Conservation (phyloP, 2,888 invertebrate species). For the Lymantria dispar region DNA sequence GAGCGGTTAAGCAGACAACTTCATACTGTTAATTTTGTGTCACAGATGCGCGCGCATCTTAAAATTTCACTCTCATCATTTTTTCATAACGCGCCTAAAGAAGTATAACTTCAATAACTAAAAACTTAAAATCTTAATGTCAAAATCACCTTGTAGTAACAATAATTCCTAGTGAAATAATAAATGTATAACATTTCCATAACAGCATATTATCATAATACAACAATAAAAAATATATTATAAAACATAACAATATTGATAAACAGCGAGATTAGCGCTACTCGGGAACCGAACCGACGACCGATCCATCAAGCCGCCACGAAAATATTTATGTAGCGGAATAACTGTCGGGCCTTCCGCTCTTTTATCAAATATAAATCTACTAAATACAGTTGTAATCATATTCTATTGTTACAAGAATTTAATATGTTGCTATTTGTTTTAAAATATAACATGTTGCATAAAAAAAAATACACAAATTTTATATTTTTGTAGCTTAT, state of each 20-base stretch:
- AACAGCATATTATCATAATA: constrained; percentile 8
- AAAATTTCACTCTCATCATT: too few relatives aligned
- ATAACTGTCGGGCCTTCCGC: constrained; percentile 50
- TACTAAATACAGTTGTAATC: constrained; percentile 39
- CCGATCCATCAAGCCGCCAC: constrained; percentile 67
- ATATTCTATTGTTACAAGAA: constrained; percentile 36
- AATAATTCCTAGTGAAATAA: constrained; percentile 1
- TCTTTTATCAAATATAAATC: constrained; percentile 44
- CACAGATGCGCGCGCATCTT: too few relatives aligned
- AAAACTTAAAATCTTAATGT: background rate
- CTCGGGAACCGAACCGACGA: constrained; percentile 33
- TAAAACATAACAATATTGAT: constrained; percentile 57
- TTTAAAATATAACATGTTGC: too few relatives aligned
- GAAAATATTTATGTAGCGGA: constrained; percentile 62
- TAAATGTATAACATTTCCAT: constrained; percentile 4
- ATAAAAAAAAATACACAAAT: too few relatives aligned
- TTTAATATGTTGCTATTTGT: too few relatives aligned
- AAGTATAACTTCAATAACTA: too few relatives aligned
- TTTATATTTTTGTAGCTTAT: too few relatives aligned
- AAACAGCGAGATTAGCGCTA: constrained; percentile 56
- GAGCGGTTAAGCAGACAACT: too few relatives aligned
- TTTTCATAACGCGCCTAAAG: too few relatives aligned
- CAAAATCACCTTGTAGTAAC: background rate
- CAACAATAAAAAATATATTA: constrained; percentile 9
- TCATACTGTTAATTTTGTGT: too few relatives aligned